Conservation (phyloP, 2,888 invertebrate species). For the Caenorhabditis japonica region DNA sequence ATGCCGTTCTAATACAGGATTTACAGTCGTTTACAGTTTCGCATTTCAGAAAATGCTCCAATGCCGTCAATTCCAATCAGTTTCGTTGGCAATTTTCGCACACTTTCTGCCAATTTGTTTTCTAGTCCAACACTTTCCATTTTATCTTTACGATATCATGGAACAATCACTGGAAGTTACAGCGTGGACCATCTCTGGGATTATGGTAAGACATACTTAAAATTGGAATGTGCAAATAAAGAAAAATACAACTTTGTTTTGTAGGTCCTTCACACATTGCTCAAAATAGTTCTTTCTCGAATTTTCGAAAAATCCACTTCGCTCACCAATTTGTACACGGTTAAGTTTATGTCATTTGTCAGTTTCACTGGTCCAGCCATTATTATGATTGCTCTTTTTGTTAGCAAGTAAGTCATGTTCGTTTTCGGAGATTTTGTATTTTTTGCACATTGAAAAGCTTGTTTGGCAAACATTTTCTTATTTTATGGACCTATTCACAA, state of each 20-base stretch:
- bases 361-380: slow-evolving; percentile 25
- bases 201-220: slow-evolving; percentile 8
- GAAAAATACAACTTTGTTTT: not conserved
- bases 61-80: slow-evolving; percentile 39
- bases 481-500: too few relatives aligned
- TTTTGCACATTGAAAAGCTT: too few relatives aligned
- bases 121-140: slow-evolving; percentile 26
- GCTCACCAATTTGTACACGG: slow-evolving; percentile 24
- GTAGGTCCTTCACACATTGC: slow-evolving; percentile 16
- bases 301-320: slow-evolving; percentile 22
- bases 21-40: not conserved
- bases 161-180: slow-evolving; percentile 19
- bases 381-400: slow-evolving; percentile 23
- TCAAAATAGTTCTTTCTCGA: slow-evolving; percentile 24
- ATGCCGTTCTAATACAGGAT: not conserved
- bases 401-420: slow-evolving; percentile 32
- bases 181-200: slow-evolving; percentile 18
- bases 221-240: too few relatives aligned
- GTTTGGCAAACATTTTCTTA: too few relatives aligned
- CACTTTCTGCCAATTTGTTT: slow-evolving; percentile 11
- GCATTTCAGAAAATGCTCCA: slow-evolving; percentile 35
- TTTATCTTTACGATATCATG: slow-evolving; percentile 25
- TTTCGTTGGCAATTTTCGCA: slow-evolving; percentile 20
- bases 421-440: too few relatives aligned
- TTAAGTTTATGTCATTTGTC: slow-evolving; percentile 26